phyloP scores from a whole-genome alignment of 2,797 vertebrate genomes.

The Allobates femoralis region DNA sequence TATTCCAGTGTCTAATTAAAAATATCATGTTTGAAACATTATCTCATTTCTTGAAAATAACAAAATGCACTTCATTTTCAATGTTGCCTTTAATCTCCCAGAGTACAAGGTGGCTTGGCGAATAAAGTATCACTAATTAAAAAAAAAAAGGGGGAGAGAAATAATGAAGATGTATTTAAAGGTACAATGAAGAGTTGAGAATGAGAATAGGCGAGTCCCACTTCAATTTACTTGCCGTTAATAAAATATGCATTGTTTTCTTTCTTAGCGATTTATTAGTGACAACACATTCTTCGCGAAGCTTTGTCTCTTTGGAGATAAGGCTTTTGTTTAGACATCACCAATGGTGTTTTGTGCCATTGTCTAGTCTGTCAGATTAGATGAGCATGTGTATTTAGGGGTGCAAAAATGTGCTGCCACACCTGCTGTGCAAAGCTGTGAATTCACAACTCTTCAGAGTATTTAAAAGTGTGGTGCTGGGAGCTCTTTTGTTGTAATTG shows the following conservation, averaged over 20 bases:
- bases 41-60: slow-evolving; percentile 51
- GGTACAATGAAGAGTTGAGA: slow-evolving; percentile 73
- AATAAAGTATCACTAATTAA: slow-evolving; percentile 74
- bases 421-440: slow-evolving; percentile 92
- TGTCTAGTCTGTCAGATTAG: slow-evolving; percentile 90
- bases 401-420: slow-evolving; percentile 86
- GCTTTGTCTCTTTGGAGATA: slow-evolving; percentile 74
- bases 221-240: slow-evolving; percentile 73
- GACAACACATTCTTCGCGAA: slow-evolving; percentile 62
- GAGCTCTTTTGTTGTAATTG: slow-evolving; percentile 85
- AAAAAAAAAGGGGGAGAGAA: slow-evolving; percentile 71
- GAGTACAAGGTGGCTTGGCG: slow-evolving; percentile 55
- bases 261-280: slow-evolving; percentile 73
- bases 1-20: slow-evolving; percentile 62
- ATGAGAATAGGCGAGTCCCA: slow-evolving; percentile 63
- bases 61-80: slow-evolving; percentile 65
- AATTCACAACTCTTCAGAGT: slow-evolving; percentile 83
- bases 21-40: slow-evolving; percentile 56
- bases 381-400: slow-evolving; percentile 90
- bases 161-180: slow-evolving; percentile 71
- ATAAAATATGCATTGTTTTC: slow-evolving; percentile 76
- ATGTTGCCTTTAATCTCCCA: slow-evolving; percentile 68
- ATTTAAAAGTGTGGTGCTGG: slow-evolving; percentile 82
- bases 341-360: slow-evolving; percentile 80
- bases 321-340: slow-evolving; percentile 82